phyloP scores from a whole-genome alignment of 2,113 vertebrate species.

The Carettochelys insculpta region DNA sequence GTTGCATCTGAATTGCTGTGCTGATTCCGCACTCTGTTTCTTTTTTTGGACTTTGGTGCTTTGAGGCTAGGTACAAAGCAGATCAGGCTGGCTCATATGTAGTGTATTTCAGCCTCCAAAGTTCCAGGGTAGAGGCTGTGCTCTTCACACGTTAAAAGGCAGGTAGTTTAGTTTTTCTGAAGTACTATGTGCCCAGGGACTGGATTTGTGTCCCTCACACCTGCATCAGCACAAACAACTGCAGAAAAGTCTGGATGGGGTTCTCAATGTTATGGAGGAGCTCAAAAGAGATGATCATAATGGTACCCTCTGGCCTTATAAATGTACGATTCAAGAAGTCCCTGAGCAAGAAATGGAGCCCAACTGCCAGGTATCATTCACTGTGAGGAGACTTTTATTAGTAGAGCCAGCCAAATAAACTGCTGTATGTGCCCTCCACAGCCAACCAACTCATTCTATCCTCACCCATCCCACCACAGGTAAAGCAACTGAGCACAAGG shows the following conservation, averaged over 20 bases:
- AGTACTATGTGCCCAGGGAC: not conserved
- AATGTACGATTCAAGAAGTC: not conserved
- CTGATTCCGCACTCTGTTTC: not conserved
- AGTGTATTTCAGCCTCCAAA: not conserved
- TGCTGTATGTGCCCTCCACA: not conserved
- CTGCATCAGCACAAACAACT: not conserved
- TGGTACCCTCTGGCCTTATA: not conserved
- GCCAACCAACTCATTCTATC: fast-evolving
- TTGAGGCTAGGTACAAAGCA: not conserved
- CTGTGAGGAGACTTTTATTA: not conserved
- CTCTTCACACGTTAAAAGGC: not conserved
- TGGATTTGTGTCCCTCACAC: not conserved
- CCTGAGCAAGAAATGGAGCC: not conserved
- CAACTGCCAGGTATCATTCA: not conserved
- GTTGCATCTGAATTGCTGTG: not conserved
- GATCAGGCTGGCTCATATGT: not conserved
- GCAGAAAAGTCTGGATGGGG: not conserved
- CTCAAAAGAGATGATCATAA: not conserved
- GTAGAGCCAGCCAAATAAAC: not conserved
- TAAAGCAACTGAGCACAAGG: not conserved
- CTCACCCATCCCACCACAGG: not conserved
- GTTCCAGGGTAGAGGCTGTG: fast-evolving
- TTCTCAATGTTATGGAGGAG: not conserved
- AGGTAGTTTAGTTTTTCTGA: not conserved
- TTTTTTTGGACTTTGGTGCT: not conserved